Evolutionary conservation across 2,888 invertebrate genomes (phyloP).

Genomic region (Campopleginae sp.): DNA sequence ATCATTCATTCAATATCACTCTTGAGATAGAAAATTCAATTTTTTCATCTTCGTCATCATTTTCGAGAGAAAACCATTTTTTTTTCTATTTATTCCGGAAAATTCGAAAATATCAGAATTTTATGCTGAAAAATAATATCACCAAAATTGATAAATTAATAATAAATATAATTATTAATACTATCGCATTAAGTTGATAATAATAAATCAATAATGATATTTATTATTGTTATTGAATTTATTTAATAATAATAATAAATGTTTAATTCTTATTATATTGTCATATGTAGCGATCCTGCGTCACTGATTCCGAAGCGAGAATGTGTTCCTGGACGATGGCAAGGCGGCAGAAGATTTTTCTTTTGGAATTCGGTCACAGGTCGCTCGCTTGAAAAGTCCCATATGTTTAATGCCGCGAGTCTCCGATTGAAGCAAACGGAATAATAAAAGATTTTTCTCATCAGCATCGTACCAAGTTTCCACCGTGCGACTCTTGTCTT

Average conservation of each 20-base stretch:
- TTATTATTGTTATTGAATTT: no score
- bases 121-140: no score
- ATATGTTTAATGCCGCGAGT: slow-evolving; percentile 7
- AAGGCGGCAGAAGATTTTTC: not conserved
- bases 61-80: not conserved
- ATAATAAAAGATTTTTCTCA: slow-evolving; percentile 55
- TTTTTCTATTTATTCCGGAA: no score
- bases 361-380: not conserved
- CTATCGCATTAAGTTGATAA: no score
- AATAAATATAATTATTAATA: no score
- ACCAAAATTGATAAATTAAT: no score
- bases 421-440: slow-evolving; percentile 5
- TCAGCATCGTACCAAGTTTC: slow-evolving; percentile 57
- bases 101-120: no score
- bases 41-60: slow-evolving; percentile 1
- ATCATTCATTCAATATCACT: slow-evolving; percentile 3
- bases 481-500: slow-evolving; percentile 15
- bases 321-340: not conserved
- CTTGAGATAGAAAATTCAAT: not conserved
- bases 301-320: not conserved
- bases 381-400: slow-evolving; percentile 6
- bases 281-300: no score
- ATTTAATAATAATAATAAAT: no score
- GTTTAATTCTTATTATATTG: no score
- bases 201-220: no score